Evolutionary conservation across 2,797 vertebrate genomes (phyloP), one percentile per base, ranked within the genome.

Genomic region (Sarcophilus harrisii): DNA sequence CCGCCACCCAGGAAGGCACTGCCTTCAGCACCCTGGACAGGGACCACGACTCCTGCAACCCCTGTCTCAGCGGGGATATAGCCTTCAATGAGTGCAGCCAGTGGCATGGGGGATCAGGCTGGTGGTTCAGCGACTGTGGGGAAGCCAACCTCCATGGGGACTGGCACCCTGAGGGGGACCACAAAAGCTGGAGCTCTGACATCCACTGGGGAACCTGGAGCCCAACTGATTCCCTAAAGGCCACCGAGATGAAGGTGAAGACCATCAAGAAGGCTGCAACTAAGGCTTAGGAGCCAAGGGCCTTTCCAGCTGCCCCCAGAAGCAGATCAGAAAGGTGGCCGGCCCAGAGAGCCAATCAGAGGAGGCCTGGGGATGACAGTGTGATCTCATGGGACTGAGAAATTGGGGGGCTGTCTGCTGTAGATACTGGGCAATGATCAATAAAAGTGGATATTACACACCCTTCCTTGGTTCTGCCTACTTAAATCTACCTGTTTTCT

Each of bases 121-220:
- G 99, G 98, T 99, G 98, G 98, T 98, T 97, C 96, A 99, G 98
- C 62, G 62, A 95, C 95, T 98, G 98, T 18, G 98, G 98, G 30
- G 98, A 98, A 3, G 98, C 98, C 57, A 58, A 49, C 92, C 97
- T 99, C 55, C 97, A 98, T 0, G 97, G 98, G 0, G 58, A 97
- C 0, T 98, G 98, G 98, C 98, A 98, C 94, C 81, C 96, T 1
- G 4, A 5, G 0, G 96, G 93, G 4, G 0, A 98, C 0, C 92
- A 98, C 93, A 45, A 93, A 0, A 94, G 96, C 18, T 98, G 98
- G 98, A 90, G 54, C 0, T 97, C 98, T 0, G 98, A 98, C 10
- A 58, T 98, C 58, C 92, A 97, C 92, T 98, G 97, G 98, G 8
- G 0, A 6, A 98, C 98, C 57, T 98, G 98, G 98, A 97, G 27